Evolutionary conservation across 2,888 invertebrate species (phyloP).

Genomic region (Thereva nobilitata): DNA sequence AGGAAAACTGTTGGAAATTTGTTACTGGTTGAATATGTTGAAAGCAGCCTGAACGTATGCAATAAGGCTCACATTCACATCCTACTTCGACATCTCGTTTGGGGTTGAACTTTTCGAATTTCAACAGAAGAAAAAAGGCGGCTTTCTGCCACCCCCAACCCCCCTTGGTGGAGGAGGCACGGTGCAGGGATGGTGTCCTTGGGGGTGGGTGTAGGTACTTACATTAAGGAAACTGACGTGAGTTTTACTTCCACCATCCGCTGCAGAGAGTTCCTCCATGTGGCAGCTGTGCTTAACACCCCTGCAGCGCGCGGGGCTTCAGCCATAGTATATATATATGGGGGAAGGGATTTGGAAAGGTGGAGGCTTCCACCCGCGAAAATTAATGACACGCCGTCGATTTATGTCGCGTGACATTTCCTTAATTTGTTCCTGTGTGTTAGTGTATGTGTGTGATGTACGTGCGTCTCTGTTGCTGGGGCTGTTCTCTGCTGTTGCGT

Average conservation of each 20-base stretch:
- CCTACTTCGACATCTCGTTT: slow-evolving; percentile 13
- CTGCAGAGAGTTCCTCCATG: not conserved
- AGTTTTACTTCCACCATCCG: slow-evolving; percentile 11
- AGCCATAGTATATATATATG: too few relatives aligned
- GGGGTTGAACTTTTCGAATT: slow-evolving; percentile 1
- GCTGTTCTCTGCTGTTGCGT: slow-evolving; percentile 13
- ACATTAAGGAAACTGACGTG: slow-evolving; percentile 29
- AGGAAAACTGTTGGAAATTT: slow-evolving; percentile 6
- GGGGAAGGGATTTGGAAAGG: too few relatives aligned
- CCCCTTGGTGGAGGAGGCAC: not conserved
- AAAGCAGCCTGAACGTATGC: slow-evolving; percentile 23
- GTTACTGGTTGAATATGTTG: slow-evolving; percentile 29
- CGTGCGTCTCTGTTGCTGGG: not conserved
- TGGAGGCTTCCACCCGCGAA: slow-evolving; percentile 38
- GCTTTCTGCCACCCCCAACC: not conserved
- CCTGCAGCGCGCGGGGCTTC: slow-evolving; percentile 17
- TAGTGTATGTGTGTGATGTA: slow-evolving; percentile 3
- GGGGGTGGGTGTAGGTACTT: slow-evolving; percentile 20
- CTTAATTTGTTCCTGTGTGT: slow-evolving; percentile 36
- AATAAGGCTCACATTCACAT: slow-evolving; percentile 11
- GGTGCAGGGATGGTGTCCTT: slow-evolving; percentile 8
- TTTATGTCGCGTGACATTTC: slow-evolving; percentile 46
- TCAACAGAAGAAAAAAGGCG: not conserved
- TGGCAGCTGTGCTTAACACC: slow-evolving; percentile 22
- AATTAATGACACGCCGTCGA: slow-evolving; percentile 46